Evolutionary conservation across 2,797 vertebrate genomes (phyloP).

Genomic region (Poeciliopsis paucimaculata): DNA sequence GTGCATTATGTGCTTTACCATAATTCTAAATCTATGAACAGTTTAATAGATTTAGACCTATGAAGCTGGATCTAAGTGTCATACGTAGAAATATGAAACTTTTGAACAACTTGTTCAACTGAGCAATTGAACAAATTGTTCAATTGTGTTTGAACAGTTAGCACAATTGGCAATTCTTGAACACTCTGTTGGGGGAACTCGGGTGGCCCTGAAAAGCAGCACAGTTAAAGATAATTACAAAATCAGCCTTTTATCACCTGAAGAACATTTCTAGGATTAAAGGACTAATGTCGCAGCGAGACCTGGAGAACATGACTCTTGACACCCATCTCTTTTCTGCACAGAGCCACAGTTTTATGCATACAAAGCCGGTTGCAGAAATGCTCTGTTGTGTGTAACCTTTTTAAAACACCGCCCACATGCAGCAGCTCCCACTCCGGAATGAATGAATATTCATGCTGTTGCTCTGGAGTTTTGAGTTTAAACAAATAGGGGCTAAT

Average conservation of each 20-base stretch:
- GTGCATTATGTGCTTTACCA: background rate
- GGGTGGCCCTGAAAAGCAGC: background rate
- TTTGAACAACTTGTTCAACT: too few species aligned
- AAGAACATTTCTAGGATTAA: too few species aligned
- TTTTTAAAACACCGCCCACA: conserved; percentile 29
- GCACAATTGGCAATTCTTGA: background rate
- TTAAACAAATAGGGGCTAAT: conserved; percentile 19
- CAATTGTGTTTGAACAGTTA: background rate
- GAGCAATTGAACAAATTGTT: too few species aligned
- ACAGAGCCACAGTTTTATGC: background rate
- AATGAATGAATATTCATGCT: conserved; percentile 49
- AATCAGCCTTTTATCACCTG: too few species aligned
- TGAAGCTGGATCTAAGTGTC: too few species aligned
- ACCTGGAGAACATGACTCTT: too few species aligned
- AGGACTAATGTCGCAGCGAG: too few species aligned
- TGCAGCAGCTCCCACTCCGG: conserved; percentile 30
- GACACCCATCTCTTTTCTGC: background rate
- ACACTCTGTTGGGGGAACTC: background rate
- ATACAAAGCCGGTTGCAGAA: background rate
- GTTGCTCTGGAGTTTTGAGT: conserved; percentile 11
- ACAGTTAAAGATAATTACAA: background rate
- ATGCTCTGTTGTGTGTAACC: background rate
- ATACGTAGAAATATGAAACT: too few species aligned
- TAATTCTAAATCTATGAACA: background rate
- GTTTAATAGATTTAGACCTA: background rate